phyloP scores from a whole-genome alignment of 2,113 vertebrate genomes.

The Platichthys flesus region DNA sequence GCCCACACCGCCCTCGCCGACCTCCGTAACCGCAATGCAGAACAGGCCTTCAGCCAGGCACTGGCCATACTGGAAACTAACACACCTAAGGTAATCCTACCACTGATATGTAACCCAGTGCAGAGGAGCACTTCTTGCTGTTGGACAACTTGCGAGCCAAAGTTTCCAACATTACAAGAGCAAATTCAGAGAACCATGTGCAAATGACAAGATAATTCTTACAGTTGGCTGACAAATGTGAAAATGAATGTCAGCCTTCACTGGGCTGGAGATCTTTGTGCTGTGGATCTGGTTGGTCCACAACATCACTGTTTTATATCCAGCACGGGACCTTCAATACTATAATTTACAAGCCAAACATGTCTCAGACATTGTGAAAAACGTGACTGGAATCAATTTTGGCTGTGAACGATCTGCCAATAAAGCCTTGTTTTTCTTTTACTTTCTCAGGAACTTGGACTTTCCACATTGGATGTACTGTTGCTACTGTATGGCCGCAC shows the following conservation, averaged over 20 bases:
- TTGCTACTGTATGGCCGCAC: conserved; percentile 89
- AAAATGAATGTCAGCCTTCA: too few species aligned
- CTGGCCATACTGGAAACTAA: conserved; percentile 74
- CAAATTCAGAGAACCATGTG: too few species aligned
- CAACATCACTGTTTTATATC: too few species aligned
- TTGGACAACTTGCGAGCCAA: too few species aligned
- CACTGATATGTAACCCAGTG: neutral
- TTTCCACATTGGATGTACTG: conserved; percentile 85
- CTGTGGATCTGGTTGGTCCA: too few species aligned
- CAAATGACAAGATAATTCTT: too few species aligned
- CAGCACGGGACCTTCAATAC: too few species aligned
- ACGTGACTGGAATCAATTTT: neutral
- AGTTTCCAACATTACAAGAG: too few species aligned
- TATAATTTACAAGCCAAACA: neutral
- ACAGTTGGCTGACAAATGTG: too few species aligned
- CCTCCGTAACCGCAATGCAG: conserved; percentile 85
- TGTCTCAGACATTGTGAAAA: neutral
- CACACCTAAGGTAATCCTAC: conserved; percentile 77
- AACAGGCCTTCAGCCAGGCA: conserved; percentile 84
- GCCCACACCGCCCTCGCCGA: conserved; percentile 84
- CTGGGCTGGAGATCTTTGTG: too few species aligned
- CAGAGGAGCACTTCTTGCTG: too few species aligned
- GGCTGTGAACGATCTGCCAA: neutral
- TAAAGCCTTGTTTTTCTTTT: conserved; percentile 3
- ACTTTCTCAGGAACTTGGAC: conserved; percentile 78